Base-by-base conservation (phyloP, 2,113 vertebrate genomes). In the Microtus pennsylvanicus region DNA sequence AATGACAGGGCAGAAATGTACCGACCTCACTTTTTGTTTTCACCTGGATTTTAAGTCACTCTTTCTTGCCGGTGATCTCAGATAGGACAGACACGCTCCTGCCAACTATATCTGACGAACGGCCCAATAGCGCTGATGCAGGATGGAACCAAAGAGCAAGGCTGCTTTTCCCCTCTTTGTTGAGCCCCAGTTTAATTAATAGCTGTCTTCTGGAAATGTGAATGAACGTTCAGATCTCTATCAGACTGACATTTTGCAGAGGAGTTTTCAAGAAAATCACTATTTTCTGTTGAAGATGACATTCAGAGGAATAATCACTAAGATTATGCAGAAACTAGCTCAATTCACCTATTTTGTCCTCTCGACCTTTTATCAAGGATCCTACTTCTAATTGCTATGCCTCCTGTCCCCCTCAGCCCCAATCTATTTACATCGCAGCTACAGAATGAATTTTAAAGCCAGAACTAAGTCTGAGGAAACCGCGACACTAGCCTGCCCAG, bases 251-350 rank as follows among this genome's bases (percentile, higher is more conserved):
- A 38, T 45, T 30, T 81, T 33, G 63, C 26, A 87, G 83, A 80
- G 33, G n/a, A 28, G 19, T 94, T 94, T 97, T 85, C 74, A 86
- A 77, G 88, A 86, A 81, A 86, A 89, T 74, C 69, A 47, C 4
- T 82, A 28, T 72, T 95, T 96, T 63, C 52, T 69, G 70, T 33
- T 78, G 14, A 87, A 94, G 45, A 88, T 45, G 83, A 30, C 52
- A 95, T 78, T 74, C 65, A 42, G 17, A 89, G 52, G 17, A 78
- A 52, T 89, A 87, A 89, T 6, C 93, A 13, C 42, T 83, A 69
- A 75, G 10, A 75, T 47, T 76, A 61, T 58, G 17, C 81, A 30
- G 67, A 87, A 38, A 67, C 22, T 69, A 93, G 10, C 38, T 86
- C 85, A 17, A 58, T 35, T 67, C 91, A 24, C 30, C 90, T 24